These are phyloP conservation scores for Orius insidiosus DNA, from an alignment of 1,140 invertebrate genomes.

Conservation along the genomic window DNA sequence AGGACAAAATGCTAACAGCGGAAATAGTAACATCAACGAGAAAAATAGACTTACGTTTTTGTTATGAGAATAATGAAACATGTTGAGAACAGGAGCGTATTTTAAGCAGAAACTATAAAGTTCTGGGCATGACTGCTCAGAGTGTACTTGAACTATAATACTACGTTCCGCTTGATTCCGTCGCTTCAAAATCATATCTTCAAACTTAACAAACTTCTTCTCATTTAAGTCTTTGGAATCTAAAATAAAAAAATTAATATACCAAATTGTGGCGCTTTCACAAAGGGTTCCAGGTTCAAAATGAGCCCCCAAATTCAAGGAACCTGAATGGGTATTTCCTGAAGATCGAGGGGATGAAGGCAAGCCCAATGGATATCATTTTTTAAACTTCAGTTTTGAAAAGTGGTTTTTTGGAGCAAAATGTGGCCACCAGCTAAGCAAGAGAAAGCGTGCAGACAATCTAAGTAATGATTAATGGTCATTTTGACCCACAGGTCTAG, in stretches of 20 bases:
- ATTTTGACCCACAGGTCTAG: no score
- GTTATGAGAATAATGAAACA: conserved; percentile 22
- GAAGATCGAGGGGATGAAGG: no score
- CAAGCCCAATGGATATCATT: no score
- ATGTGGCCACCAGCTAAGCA: no score
- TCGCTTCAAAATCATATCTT: conserved; percentile 24
- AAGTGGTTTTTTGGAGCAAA: no score
- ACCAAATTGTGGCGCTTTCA: no score
- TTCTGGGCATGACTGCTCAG: conserved; percentile 21
- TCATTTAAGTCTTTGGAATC: no score
- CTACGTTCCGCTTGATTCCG: conserved; percentile 38
- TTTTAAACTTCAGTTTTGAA: no score
- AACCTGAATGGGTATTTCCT: no score
- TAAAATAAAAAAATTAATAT: conserved; percentile 6
- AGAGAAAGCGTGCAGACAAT: no score
- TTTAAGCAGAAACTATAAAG: conserved; percentile 21
- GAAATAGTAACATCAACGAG: conserved; percentile 3
- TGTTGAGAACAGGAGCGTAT: conserved; percentile 21
- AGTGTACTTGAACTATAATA: conserved; percentile 24
- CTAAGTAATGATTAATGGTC: no score
- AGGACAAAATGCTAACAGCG: conserved; percentile 24
- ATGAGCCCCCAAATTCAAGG: conserved; percentile 4
- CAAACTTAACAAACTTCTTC: conserved; percentile 20
- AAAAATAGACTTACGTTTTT: conserved; percentile 16
- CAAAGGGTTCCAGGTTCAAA: no score